Evolutionary conservation across 1,140 invertebrate genomes (phyloP).

Genomic region (Leucophenga varia): DNA sequence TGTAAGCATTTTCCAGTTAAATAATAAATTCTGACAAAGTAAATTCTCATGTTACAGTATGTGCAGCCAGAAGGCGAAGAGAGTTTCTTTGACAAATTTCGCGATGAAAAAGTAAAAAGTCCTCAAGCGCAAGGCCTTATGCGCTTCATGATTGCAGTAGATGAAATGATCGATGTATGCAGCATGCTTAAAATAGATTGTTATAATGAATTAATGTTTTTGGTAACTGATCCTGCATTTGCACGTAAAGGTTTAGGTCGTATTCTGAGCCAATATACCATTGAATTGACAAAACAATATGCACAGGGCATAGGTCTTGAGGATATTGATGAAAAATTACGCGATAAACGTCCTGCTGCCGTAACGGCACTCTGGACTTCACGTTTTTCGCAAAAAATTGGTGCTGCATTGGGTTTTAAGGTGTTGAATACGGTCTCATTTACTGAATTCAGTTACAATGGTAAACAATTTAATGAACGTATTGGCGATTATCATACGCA

Average conservation of each 20-base stretch:
- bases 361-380: conserved; percentile 64
- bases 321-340: conserved; percentile 56
- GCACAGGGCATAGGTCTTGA: conserved; percentile 57
- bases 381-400: conserved; percentile 61
- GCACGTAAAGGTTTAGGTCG: conserved; percentile 60
- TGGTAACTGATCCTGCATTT: conserved; percentile 60
- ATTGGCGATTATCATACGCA: conserved; percentile 47
- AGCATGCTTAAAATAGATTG: conserved; percentile 62
- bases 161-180: conserved; percentile 62
- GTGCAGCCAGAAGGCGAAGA: conserved; percentile 55
- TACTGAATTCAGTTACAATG: conserved; percentile 59
- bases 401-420: conserved; percentile 59
- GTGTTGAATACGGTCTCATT: conserved; percentile 57
- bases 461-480: conserved; percentile 61
- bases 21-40: too few species aligned
- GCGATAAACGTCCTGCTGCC: conserved; percentile 58
- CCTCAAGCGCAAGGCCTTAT: conserved; percentile 60
- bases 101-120: conserved; percentile 60
- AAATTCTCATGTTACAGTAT: conserved; percentile 26
- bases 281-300: conserved; percentile 60
- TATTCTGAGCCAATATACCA: conserved; percentile 58
- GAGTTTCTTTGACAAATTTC: conserved; percentile 62
- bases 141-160: conserved; percentile 64
- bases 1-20: too few species aligned
- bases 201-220: conserved; percentile 68